Evolutionary conservation across 2,113 vertebrate genomes (phyloP).

Genomic region (Geococcyx californianus): DNA sequence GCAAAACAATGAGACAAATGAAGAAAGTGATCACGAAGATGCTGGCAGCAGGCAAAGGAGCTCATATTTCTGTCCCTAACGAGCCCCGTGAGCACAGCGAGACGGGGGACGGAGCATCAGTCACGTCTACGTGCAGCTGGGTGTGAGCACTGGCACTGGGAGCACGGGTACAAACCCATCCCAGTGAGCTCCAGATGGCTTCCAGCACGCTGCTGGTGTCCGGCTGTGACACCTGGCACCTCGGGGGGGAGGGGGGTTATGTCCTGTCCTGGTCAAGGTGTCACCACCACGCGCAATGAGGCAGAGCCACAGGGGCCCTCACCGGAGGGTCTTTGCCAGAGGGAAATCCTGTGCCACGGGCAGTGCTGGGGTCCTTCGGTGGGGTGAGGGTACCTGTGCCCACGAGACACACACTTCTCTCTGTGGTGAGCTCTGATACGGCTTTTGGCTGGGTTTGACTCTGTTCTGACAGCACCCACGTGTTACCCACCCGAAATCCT

Average conservation of each 20-base stretch:
- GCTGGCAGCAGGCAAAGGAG: constrained; percentile 1
- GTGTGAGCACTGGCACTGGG: not conserved
- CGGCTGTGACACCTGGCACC: not conserved
- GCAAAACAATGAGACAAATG: constrained; percentile 59
- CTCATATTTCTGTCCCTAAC: not conserved
- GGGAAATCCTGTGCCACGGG: not conserved
- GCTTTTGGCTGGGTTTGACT: not conserved
- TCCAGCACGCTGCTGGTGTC: not conserved
- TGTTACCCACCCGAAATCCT: not conserved
- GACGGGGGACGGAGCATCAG: not conserved
- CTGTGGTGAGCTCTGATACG: not conserved
- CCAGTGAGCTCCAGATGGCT: not conserved
- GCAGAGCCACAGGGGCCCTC: not conserved
- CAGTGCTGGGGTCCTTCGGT: fast-evolving
- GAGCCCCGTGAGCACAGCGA: not conserved
- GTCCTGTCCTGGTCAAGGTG: fast-evolving
- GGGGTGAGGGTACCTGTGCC: not conserved
- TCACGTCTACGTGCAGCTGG: not conserved
- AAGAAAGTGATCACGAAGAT: constrained; percentile 23
- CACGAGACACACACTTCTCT: not conserved
- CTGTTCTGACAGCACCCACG: not conserved
- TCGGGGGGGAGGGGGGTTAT: not conserved
- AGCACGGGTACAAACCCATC: not conserved
- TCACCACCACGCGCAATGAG: not conserved
- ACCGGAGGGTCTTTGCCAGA: not conserved